phyloP scores from a whole-genome alignment of 2,888 invertebrate genomes.

The Lingula anatina region DNA sequence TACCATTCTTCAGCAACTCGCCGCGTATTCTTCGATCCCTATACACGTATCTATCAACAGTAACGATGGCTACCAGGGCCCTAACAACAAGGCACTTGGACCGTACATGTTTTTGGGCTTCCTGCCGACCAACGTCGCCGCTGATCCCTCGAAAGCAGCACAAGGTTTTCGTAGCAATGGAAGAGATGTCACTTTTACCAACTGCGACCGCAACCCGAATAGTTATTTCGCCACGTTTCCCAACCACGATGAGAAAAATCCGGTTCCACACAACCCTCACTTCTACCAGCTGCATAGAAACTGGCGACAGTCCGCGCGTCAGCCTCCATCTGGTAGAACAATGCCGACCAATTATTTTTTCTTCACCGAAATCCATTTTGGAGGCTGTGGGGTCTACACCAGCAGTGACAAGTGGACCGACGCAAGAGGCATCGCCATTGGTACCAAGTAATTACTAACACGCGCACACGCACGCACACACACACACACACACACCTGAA shows the following conservation, averaged over 20 bases:
- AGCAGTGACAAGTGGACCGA: too few species aligned
- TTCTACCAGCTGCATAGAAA: not conserved
- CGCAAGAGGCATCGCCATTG: too few species aligned
- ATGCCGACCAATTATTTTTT: not conserved
- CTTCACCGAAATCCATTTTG: not conserved
- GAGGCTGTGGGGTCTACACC: not conserved
- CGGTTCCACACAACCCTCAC: not conserved
- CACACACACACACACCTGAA: too few species aligned
- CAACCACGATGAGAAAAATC: not conserved
- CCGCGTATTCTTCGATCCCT: not conserved
- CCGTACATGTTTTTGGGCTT: not conserved
- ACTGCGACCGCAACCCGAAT: not conserved
- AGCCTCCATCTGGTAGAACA: not conserved
- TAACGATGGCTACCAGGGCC: not conserved
- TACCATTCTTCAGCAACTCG: not conserved
- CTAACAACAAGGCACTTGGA: not conserved
- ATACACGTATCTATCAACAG: not conserved
- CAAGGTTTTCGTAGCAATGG: not conserved
- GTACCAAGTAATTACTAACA: too few species aligned
- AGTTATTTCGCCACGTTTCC: not conserved
- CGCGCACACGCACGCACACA: too few species aligned
- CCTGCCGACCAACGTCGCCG: not conserved
- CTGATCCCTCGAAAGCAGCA: not conserved
- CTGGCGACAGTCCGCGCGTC: not conserved
- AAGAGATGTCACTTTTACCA: not conserved